Evolutionary conservation across 1,140 invertebrate genomes (phyloP).

Genomic region (Drosophila persimilis): DNA sequence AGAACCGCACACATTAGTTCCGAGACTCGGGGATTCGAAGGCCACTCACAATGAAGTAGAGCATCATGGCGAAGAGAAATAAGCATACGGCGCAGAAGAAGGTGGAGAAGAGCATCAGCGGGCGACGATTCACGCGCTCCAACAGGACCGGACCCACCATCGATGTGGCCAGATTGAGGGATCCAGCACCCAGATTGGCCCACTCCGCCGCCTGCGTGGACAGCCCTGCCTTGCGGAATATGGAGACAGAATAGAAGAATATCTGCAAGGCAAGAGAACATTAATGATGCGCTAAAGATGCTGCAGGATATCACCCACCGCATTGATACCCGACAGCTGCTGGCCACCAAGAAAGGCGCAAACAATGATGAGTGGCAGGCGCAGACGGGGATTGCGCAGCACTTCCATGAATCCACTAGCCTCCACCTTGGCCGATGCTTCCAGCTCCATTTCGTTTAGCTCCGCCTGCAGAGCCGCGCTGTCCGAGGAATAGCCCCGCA

Average conservation of each 20-base stretch:
- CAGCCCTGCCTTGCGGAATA: slow-evolving; percentile 87
- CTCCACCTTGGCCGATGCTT: slow-evolving; percentile 66
- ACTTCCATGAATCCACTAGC: slow-evolving; percentile 84
- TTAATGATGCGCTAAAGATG: not conserved
- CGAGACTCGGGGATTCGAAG: too few species aligned
- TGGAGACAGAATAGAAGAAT: slow-evolving; percentile 89
- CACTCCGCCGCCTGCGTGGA: slow-evolving; percentile 84
- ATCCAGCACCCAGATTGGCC: slow-evolving; percentile 88
- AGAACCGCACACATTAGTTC: not conserved
- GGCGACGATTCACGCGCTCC: slow-evolving; percentile 84
- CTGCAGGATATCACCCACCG: slow-evolving; percentile 83
- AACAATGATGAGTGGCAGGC: slow-evolving; percentile 88
- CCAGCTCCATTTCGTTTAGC: slow-evolving; percentile 76
- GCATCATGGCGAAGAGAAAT: slow-evolving; percentile 84
- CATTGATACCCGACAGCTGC: slow-evolving; percentile 94
- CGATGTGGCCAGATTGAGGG: slow-evolving; percentile 87
- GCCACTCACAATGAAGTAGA: slow-evolving; percentile 85
- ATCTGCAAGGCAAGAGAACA: slow-evolving; percentile 84
- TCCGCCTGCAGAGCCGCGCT: slow-evolving; percentile 82
- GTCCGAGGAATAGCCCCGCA: slow-evolving; percentile 49
- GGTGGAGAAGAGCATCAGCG: slow-evolving; percentile 85
- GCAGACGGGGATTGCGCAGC: slow-evolving; percentile 45
- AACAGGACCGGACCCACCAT: slow-evolving; percentile 85
- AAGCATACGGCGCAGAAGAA: slow-evolving; percentile 84
- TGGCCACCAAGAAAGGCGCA: slow-evolving; percentile 90